Conservation (phyloP, 2,797 vertebrate species). For the Myiotriccus ornatus region DNA sequence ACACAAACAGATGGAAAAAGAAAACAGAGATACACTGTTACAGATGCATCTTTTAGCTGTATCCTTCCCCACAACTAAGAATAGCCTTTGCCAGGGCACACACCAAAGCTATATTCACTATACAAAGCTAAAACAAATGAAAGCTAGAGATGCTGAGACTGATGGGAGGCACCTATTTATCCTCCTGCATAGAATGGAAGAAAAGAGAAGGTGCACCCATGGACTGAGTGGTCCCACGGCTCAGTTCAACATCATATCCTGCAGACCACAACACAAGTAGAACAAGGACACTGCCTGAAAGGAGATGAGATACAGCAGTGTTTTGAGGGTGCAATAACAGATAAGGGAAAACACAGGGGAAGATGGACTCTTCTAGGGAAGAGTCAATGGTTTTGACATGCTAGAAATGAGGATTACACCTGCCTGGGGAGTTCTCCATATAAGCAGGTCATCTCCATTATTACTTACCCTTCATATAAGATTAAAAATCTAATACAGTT, state of each 20-base stretch:
- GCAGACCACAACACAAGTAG: neutral
- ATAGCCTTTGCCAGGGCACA: neutral
- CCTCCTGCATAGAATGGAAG: neutral
- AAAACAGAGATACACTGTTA: neutral
- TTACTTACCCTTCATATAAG: neutral
- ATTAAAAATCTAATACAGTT: neutral
- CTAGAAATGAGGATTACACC: neutral
- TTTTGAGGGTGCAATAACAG: rapidly evolving
- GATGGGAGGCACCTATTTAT: neutral
- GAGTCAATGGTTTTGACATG: rapidly evolving
- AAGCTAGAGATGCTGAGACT: neutral
- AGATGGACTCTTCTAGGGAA: neutral
- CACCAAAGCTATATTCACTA: neutral
- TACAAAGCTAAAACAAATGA: neutral
- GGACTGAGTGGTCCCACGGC: neutral
- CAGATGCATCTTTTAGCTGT: neutral
- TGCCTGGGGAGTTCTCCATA: neutral
- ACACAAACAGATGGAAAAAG: neutral
- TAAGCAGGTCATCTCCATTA: neutral
- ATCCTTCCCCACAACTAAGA: neutral
- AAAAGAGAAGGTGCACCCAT: neutral
- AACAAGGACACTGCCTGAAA: neutral
- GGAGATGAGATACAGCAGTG: neutral
- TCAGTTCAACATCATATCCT: neutral
- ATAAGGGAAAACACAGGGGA: neutral